phyloP scores from a whole-genome alignment of 2,888 invertebrate genomes.

The Netelia fuscicornis region DNA sequence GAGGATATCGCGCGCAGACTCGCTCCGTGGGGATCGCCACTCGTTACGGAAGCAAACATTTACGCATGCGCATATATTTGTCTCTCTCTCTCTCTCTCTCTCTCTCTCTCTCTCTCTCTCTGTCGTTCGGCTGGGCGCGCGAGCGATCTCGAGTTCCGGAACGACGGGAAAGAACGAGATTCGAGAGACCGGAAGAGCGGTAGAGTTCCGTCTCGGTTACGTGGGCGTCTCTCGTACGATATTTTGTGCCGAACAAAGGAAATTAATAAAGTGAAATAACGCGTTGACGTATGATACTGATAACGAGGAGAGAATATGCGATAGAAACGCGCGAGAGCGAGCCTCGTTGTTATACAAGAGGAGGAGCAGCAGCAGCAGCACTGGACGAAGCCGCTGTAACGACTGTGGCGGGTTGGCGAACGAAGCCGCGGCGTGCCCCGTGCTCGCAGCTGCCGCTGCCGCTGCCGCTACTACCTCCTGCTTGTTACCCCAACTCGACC shows the following conservation, averaged over 20 bases:
- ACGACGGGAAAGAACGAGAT: neutral
- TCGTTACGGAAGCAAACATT: no score
- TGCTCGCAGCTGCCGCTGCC: slow-evolving; percentile 77
- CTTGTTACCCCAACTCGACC: slow-evolving; percentile 14
- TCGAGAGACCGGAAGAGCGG: slow-evolving; percentile 37
- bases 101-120: no score
- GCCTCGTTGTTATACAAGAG: slow-evolving; percentile 39
- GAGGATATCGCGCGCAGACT: no score
- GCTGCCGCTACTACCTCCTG: slow-evolving; percentile 63
- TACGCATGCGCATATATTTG: no score
- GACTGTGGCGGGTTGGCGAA: slow-evolving; percentile 78
- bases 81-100: no score
- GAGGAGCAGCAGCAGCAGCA: slow-evolving; percentile 72
- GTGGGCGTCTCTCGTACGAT: neutral
- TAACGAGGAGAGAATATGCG: neutral
- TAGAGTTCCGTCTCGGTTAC: neutral
- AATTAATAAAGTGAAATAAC: neutral
- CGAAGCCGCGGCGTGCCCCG: slow-evolving; percentile 73
- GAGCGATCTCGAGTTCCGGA: no score
- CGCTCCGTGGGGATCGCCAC: no score
- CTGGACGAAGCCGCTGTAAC: slow-evolving; percentile 81
- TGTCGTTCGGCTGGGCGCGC: no score
- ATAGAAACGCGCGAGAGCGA: slow-evolving; percentile 9
- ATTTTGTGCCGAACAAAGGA: neutral
- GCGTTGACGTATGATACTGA: neutral